These are phyloP conservation scores for Drosophila atripex DNA, from an alignment of 2,888 invertebrate species.

Conservation along the genomic window DNA sequence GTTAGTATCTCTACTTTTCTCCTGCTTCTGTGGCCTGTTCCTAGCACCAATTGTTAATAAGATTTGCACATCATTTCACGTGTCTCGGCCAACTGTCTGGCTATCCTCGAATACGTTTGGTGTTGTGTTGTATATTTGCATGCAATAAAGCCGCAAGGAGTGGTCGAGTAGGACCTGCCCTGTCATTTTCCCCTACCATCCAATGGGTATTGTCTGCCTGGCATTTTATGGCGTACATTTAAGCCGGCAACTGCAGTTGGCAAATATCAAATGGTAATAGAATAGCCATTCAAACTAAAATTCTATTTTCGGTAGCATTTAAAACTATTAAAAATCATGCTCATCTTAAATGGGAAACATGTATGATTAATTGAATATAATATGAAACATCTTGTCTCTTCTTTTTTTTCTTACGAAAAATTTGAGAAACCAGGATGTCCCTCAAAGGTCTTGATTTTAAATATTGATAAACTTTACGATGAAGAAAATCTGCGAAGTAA, in stretches of 20 bases:
- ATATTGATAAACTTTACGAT: constrained; percentile 42
- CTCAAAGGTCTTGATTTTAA: constrained; percentile 25
- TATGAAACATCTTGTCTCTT: no score
- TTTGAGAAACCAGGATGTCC: constrained; percentile 6
- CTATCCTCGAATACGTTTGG: constrained; percentile 1
- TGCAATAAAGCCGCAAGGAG: constrained; percentile 70
- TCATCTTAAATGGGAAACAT: constrained; percentile 17
- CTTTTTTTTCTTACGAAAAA: constrained; percentile 49
- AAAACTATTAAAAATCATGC: neutral
- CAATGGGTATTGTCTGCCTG: constrained; percentile 58
- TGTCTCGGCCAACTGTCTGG: constrained; percentile 67
- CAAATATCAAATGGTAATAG: constrained; percentile 21
- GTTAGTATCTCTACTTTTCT: constrained; percentile 9
- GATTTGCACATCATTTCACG: constrained; percentile 78
- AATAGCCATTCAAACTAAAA: neutral
- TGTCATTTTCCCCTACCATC: constrained; percentile 15
- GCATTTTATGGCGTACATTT: constrained; percentile 61
- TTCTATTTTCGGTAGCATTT: constrained; percentile 2
- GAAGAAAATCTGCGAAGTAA: constrained; percentile 42
- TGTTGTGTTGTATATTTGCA: constrained; percentile 62
- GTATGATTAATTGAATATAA: no score
- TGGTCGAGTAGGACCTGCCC: constrained; percentile 22
- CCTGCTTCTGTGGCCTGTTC: constrained; percentile 49
- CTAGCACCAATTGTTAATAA: constrained; percentile 78
- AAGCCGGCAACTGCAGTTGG: constrained; percentile 48